Evolutionary conservation across 1,140 invertebrate species (phyloP).

Genomic region (Acromyrmex charruanus): DNA sequence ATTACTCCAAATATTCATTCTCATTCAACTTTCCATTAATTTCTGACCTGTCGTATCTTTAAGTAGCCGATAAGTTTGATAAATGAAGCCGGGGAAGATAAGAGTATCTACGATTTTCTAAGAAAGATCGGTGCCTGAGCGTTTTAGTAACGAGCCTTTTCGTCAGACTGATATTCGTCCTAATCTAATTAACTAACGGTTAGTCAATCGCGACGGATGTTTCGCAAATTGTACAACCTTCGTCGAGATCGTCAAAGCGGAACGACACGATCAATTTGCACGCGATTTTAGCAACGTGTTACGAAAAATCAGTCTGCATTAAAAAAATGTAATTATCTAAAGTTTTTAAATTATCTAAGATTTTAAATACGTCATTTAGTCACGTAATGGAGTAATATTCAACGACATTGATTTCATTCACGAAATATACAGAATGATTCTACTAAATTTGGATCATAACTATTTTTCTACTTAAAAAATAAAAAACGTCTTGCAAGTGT

Average conservation of each 20-base stretch:
- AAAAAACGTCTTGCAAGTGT: neutral
- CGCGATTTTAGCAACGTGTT: neutral
- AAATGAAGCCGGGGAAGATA: neutral
- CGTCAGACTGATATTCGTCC: conserved; percentile 51
- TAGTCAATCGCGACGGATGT: neutral
- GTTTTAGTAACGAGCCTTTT: conserved; percentile 63
- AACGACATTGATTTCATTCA: neutral
- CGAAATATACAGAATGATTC: neutral
- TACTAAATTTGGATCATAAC: neutral
- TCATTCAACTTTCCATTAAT: conserved; percentile 9
- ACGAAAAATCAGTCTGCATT: conserved; percentile 38
- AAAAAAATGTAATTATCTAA: conserved; percentile 11
- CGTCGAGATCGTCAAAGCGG: neutral
- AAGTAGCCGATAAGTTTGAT: neutral
- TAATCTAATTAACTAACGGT: conserved; percentile 31
- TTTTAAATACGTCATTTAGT: neutral
- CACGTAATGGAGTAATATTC: neutral
- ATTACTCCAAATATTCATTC: conserved; percentile 9
- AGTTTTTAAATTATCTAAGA: neutral
- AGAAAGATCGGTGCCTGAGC: conserved; percentile 54
- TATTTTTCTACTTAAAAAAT: neutral
- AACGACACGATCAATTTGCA: conserved; percentile 34
- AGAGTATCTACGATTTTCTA: conserved; percentile 6
- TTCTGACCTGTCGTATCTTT: conserved; percentile 13
- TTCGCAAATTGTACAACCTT: conserved; percentile 1